Evolutionary conservation across 1,140 invertebrate species (phyloP).

Genomic region (Drosophila miranda): DNA sequence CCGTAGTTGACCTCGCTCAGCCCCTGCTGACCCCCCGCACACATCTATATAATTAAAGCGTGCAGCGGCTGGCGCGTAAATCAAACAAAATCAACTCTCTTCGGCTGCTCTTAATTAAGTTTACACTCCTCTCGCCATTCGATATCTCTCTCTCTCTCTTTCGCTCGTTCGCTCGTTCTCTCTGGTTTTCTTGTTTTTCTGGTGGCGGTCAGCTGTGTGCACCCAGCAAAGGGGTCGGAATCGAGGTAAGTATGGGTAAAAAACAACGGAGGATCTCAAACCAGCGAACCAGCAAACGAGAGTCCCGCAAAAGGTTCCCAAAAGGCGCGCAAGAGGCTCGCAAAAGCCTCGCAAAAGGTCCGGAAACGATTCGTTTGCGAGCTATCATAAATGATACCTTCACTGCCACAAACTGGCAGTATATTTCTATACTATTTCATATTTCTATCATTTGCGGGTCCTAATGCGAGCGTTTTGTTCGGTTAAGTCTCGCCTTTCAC

Average conservation of each 20-base stretch:
- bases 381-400: no score
- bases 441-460: no score
- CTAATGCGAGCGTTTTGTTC: no score
- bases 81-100: slow-evolving; percentile 75
- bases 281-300: no score
- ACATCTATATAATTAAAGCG: slow-evolving; percentile 46
- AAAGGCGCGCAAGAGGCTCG: no score
- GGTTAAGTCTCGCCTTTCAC: no score
- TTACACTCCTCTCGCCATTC: slow-evolving; percentile 70
- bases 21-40: background rate
- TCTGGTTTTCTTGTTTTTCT: slow-evolving; percentile 22
- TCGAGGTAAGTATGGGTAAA: background rate
- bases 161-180: background rate
- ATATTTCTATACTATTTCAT: no score
- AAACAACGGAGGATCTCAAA: background rate
- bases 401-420: no score
- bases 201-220: slow-evolving; percentile 17
- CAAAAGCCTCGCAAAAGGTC: no score
- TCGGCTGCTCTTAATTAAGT: slow-evolving; percentile 72
- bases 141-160: slow-evolving; percentile 37
- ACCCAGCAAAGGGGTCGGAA: slow-evolving; percentile 28
- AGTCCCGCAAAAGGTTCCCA: no score
- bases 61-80: slow-evolving; percentile 69
- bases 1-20: slow-evolving; percentile 7
- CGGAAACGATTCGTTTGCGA: no score